Conservation (phyloP, 2,888 invertebrate species). For the Troides oblongomaculatus region DNA sequence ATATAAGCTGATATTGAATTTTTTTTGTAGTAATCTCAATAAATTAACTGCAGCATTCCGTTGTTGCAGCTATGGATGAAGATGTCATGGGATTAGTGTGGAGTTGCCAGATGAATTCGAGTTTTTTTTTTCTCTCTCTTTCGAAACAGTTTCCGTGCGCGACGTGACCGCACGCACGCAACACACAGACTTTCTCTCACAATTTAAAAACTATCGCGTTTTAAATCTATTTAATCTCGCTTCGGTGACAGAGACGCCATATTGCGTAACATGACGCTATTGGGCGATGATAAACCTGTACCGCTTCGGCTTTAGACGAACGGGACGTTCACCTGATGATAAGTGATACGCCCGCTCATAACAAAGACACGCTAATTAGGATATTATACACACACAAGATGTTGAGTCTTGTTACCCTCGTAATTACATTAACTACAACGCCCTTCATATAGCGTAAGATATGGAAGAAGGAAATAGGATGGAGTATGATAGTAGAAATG, state of each 20-base stretch:
- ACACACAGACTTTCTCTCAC: conserved; percentile 42
- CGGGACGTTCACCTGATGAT: no score
- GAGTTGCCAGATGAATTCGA: conserved; percentile 25
- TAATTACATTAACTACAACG: no score
- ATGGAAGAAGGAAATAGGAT: no score
- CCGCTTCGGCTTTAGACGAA: not conserved
- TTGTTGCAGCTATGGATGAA: conserved; percentile 11
- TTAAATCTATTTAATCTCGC: conserved; percentile 35
- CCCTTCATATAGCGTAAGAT: no score
- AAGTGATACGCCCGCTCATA: no score
- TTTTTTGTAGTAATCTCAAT: not conserved
- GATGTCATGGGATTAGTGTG: conserved; percentile 14
- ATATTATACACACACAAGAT: no score
- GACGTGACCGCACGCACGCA: conserved; percentile 33
- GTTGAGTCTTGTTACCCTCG: no score
- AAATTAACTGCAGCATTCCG: not conserved
- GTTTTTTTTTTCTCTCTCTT: conserved; percentile 24
- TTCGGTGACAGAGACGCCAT: conserved; percentile 30
- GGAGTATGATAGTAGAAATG: no score
- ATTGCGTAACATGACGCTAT: conserved; percentile 14
- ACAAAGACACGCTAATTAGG: no score
- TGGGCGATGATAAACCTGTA: conserved; percentile 6
- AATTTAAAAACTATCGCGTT: conserved; percentile 39
- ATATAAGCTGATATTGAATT: no score
- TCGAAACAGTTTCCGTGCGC: conserved; percentile 36